Percentiles rank a stretch among this genome's conserved stretches.
phyloP scores from a whole-genome alignment of 2,888 invertebrate genomes.

The Dicyrtomina minuta region DNA sequence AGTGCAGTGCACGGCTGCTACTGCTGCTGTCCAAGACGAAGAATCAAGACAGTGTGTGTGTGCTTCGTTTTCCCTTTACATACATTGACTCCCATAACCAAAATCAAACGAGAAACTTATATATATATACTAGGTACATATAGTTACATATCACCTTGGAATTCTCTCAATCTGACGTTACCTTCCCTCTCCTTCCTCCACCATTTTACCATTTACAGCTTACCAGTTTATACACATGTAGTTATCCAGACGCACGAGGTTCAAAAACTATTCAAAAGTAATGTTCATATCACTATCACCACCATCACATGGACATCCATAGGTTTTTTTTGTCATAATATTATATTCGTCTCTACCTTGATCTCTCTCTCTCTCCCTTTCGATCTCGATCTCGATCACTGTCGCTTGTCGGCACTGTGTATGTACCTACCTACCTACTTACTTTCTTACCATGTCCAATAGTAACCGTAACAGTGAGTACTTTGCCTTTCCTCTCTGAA shows the following conservation, averaged over 20 bases:
- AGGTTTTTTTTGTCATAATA: slow-evolving; percentile 31
- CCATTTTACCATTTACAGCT: neutral
- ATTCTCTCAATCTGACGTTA: too few species aligned
- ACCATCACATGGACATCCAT: slow-evolving; percentile 29
- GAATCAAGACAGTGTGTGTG: too few species aligned
- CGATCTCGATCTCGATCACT: neutral
- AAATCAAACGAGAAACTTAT: too few species aligned
- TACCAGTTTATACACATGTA: neutral
- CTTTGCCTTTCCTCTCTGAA: neutral
- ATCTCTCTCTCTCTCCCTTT: slow-evolving; percentile 7
- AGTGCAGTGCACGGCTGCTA: too few species aligned
- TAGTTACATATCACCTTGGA: too few species aligned
- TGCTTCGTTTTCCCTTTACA: too few species aligned
- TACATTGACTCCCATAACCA: too few species aligned
- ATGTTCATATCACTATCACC: slow-evolving; percentile 11
- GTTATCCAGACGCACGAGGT: neutral
- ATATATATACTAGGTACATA: too few species aligned
- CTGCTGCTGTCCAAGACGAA: too few species aligned
- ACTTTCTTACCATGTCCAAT: neutral
- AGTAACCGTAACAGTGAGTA: neutral
- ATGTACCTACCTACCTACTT: neutral
- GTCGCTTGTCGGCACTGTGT: too few species aligned
- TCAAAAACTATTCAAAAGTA: slow-evolving; percentile 23
- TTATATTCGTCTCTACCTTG: slow-evolving; percentile 20
- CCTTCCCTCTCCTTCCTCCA: too few species aligned